Conservation (phyloP, 2,113 vertebrate species). For the Myiagra hebetior region DNA sequence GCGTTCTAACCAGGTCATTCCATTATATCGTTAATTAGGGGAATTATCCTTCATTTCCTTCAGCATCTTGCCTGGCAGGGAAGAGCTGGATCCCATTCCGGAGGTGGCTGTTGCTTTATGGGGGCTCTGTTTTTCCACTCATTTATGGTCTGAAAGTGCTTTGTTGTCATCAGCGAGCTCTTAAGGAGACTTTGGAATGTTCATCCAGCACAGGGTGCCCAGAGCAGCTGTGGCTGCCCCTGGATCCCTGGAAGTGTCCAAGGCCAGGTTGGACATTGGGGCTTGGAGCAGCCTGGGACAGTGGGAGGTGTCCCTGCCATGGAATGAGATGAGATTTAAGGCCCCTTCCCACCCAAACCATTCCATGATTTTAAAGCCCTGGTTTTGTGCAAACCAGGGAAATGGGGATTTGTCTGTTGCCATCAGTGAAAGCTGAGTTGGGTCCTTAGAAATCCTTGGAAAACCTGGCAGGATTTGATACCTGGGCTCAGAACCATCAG, state of each 20-base stretch:
- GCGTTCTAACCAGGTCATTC: not conserved
- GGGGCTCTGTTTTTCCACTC: not conserved
- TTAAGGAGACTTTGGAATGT: not conserved
- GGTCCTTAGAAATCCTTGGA: not conserved
- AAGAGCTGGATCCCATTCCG: rapidly evolving
- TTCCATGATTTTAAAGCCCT: not conserved
- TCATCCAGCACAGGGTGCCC: not conserved
- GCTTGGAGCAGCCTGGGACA: not conserved
- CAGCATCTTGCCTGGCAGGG: not conserved
- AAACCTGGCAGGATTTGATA: not conserved
- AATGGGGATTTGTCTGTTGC: not conserved
- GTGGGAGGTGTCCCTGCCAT: not conserved
- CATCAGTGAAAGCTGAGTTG: not conserved
- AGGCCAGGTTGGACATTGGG: not conserved
- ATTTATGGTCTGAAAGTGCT: not conserved
- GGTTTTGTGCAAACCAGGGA: not conserved
- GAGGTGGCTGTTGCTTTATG: not conserved
- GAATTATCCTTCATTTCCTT: not conserved
- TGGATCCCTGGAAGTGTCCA: not conserved
- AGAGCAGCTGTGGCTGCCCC: not conserved
- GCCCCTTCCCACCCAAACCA: not conserved
- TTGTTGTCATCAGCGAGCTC: not conserved
- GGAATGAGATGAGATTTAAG: not conserved
- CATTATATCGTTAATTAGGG: not conserved
- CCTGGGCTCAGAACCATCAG: rapidly evolving